Base-by-base conservation (phyloP, 2,888 invertebrate genomes). In the Abscondita cerata region DNA sequence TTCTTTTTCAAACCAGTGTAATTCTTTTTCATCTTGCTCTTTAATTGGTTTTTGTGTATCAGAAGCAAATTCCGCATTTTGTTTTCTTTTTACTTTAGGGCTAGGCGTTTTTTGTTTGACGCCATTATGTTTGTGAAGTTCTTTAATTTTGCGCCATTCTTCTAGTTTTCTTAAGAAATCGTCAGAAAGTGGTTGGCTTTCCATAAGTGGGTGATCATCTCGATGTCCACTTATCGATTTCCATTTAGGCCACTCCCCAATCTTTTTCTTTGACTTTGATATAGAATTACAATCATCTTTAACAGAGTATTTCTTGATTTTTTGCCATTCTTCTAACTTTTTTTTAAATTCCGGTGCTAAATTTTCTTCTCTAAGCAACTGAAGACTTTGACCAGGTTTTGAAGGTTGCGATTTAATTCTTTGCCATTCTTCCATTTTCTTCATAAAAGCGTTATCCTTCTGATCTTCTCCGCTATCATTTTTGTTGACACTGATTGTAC, bases 251-350 rank as follows among this genome's bases (percentile, higher is more conserved):
- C 87, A 86, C 70, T 88, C 88, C 40, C 84, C 84, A 63, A 86
- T 81, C 68, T 80, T 79, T 69, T 83, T 73, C 74, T 76, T 82
- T 1, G 72, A 16, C 50, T 66, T 67, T 3, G 56, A 11, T 1
- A 25, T 12, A 1, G 47, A 51, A 8, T 19, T 12, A 8, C 20
- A 54, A 52, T 63, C 64, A 58, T 70, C 75, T 64, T 74, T 76
- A 5, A 67, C 64, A 1, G 73, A 69, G 8, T 77, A 76, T 64
- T 83, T 88, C 72, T 88, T 89, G 72, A 86, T 88, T 54, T 87
- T 87, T 73, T 95, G 90, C 95, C 95, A 95, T 77, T 95, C 94
- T 67, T 90, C 88, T 20, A 95, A 81, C 76, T 94, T 95, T 78
- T 92, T 92, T 51, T 89, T 86, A 75, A 93, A 93, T 72, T 92